Evolutionary conservation across 2,888 invertebrate species (phyloP).

Genomic region (Chrysolina americana): DNA sequence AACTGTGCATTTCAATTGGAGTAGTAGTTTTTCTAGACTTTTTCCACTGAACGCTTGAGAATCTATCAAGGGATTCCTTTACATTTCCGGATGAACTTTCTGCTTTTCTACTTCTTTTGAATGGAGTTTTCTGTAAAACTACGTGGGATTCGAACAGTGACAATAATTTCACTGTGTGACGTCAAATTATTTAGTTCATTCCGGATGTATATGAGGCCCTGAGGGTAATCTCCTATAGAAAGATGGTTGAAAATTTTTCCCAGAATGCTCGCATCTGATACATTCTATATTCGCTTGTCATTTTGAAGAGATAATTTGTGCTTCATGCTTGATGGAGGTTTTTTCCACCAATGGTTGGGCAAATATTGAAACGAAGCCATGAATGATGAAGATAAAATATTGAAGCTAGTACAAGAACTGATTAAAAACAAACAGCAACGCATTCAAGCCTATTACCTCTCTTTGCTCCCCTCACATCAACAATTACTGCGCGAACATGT

Average conservation of each 20-base stretch:
- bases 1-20: background rate
- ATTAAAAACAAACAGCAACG: too few relatives aligned
- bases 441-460: too few relatives aligned
- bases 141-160: background rate
- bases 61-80: conserved; percentile 1
- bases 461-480: too few relatives aligned
- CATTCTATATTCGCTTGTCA: too few relatives aligned
- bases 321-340: too few relatives aligned
- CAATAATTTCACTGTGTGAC: background rate
- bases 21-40: background rate
- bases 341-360: too few relatives aligned
- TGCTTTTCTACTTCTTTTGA: background rate
- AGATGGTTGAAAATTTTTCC: background rate
- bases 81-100: conserved; percentile 2
- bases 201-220: background rate
- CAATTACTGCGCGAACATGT: too few relatives aligned
- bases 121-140: background rate
- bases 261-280: too few relatives aligned
- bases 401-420: too few relatives aligned
- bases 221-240: background rate
- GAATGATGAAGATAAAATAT: too few relatives aligned
- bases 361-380: too few relatives aligned
- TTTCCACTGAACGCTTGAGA: background rate
- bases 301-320: too few relatives aligned
- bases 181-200: background rate